Evolutionary conservation across 2,113 vertebrate species (phyloP), one percentile per base, ranked within the genome.

Genomic region (Circaetus gallicus): DNA sequence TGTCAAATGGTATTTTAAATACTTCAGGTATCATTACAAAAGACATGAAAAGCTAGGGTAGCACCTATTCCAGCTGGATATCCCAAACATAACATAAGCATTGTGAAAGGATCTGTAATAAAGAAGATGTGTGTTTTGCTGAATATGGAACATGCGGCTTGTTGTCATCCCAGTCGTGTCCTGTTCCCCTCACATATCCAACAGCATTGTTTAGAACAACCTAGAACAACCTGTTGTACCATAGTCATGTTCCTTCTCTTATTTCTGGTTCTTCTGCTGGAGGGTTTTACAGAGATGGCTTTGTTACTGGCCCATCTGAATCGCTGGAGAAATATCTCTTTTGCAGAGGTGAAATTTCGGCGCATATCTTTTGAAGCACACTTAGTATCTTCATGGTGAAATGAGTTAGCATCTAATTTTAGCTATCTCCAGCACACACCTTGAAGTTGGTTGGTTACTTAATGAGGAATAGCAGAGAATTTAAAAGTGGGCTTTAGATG

Each of bases 121-220:
- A 69, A 38, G 7, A 47, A 38, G 13, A 4, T 32, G 4, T 0
- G 8, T 70, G 13, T 86, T 36, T 66, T 69, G 31, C 32, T 86
- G 13, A 40, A 29, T 26, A 22, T 52, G 11, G 22, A 78, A 24
- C 29, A 2, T 29, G 12, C 20, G 36, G 19, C 28, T 47, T 40
- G 22, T 45, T 85, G 53, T 65, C 1, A 0, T 69, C 34, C 26
- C 14, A 4, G 43, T 72, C 1, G 0, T 53, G 34, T 77, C 62
- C 52, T 47, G 7, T 86, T 36, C 6, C 5, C 29, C 4, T 6
- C 3, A 4, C 19, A 3, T 32, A 29, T 67, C 40, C 47, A 65
- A 19, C 16, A 36, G 10, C 15, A 9, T 40, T 85, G 34, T 55
- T 87, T 69, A 61, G 40, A 63, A 24, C n/a, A 45, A 47, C 7